Conservation (phyloP, 1,140 invertebrate species). For the Euschistus heros region DNA sequence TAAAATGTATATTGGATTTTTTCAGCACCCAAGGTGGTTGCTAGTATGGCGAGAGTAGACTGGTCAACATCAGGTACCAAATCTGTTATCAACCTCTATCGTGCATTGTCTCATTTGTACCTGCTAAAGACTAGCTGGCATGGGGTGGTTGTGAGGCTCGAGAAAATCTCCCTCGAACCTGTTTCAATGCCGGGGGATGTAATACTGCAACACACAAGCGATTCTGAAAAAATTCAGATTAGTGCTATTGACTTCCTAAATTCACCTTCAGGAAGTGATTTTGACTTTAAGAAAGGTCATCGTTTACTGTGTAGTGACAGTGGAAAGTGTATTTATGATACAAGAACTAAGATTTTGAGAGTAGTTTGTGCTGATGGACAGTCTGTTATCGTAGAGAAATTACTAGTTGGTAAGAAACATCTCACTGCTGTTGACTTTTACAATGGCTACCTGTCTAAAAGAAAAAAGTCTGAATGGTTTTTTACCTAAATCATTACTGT, state of each 20-base stretch:
- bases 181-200: not conserved
- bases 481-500: not conserved
- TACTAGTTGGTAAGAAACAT: slow-evolving; percentile 27
- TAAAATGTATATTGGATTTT: slow-evolving; percentile 28
- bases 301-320: not conserved
- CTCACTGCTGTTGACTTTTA: slow-evolving; percentile 31
- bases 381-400: slow-evolving; percentile 23
- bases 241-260: slow-evolving; percentile 27
- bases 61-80: slow-evolving; percentile 50
- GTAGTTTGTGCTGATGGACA: slow-evolving; percentile 30
- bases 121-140: slow-evolving; percentile 43
- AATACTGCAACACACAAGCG: not conserved
- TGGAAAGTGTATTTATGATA: slow-evolving; percentile 26
- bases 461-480: slow-evolving; percentile 20
- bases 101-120: slow-evolving; percentile 53
- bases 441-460: slow-evolving; percentile 31
- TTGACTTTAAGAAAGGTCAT: not conserved
- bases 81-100: slow-evolving; percentile 51
- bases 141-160: slow-evolving; percentile 22
- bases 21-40: slow-evolving; percentile 59
- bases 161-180: slow-evolving; percentile 19
- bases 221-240: slow-evolving; percentile 1
- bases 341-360: slow-evolving; percentile 24
- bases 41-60: slow-evolving; percentile 44
- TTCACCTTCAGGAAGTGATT: not conserved